phyloP scores from a whole-genome alignment of 2,113 vertebrate genomes.

The Tachysurus vachellii region DNA sequence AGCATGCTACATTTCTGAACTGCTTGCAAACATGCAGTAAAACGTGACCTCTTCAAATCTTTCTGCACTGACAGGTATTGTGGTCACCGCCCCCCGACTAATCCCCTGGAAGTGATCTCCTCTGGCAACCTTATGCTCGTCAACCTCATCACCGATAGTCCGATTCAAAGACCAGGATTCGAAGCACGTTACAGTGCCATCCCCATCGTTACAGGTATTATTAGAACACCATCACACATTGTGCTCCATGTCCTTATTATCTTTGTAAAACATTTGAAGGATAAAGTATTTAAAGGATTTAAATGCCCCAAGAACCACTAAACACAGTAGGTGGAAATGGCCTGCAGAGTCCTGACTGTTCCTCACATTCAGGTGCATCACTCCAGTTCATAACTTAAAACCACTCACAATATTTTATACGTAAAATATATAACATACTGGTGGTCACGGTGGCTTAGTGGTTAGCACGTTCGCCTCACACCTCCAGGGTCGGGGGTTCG shows the following conservation, averaged over 20 bases:
- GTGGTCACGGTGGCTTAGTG: too few relatives aligned
- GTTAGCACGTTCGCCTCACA: too few relatives aligned
- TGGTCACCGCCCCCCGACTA: constrained; percentile 75
- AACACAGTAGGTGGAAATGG: not conserved
- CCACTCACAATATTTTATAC: too few relatives aligned
- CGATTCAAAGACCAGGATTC: constrained; percentile 67
- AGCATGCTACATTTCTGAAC: too few relatives aligned
- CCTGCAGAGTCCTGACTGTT: not conserved
- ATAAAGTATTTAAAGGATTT: not conserved
- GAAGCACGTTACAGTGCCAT: constrained; percentile 58
- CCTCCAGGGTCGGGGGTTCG: too few relatives aligned
- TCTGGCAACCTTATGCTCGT: constrained; percentile 76
- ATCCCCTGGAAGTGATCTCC: constrained; percentile 70
- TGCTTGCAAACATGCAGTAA: not conserved
- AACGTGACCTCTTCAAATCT: not conserved
- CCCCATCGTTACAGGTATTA: constrained; percentile 39
- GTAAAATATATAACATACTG: too few relatives aligned
- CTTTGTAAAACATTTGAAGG: not conserved
- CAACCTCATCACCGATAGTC: constrained; percentile 66
- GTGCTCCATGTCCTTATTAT: not conserved
- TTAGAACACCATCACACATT: not conserved
- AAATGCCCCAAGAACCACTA: not conserved
- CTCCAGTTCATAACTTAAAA: not conserved
- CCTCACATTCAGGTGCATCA: not conserved
- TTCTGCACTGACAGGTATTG: constrained; percentile 66